Conservation (phyloP, 37 sponge, comb jelly and placozoan genomes). For the Bolinopsis microptera region DNA sequence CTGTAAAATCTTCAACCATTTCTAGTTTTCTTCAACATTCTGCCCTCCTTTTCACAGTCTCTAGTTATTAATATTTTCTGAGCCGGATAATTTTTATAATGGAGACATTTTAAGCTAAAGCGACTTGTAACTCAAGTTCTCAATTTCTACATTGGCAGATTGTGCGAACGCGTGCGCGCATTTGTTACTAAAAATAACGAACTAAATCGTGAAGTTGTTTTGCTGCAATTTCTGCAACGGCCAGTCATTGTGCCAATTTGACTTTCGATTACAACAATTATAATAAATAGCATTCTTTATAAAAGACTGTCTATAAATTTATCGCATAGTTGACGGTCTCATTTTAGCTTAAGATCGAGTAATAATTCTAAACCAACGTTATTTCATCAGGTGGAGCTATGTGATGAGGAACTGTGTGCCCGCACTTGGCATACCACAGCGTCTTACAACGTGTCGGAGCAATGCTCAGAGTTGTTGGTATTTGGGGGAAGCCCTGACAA, state of each 20-base stretch:
- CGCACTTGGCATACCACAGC: slow-evolving; percentile 45
- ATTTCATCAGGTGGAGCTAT: slow-evolving; percentile 35
- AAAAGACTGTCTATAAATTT: too few relatives aligned
- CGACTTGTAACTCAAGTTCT: background rate
- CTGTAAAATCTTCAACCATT: background rate
- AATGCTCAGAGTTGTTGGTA: slow-evolving; percentile 38
- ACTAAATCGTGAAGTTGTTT: too few relatives aligned
- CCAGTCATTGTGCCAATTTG: too few relatives aligned
- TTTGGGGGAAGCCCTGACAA: slow-evolving; percentile 64
- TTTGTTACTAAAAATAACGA: background rate
- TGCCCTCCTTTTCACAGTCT: background rate
- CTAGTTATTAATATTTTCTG: too few relatives aligned
- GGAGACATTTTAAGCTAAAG: background rate
- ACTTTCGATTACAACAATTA: too few relatives aligned
- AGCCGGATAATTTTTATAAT: too few relatives aligned
- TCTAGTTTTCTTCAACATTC: background rate
- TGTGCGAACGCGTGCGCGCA: background rate
- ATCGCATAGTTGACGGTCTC: too few relatives aligned
- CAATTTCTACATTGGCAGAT: too few relatives aligned
- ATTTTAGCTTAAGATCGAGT: too few relatives aligned
- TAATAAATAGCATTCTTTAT: too few relatives aligned
- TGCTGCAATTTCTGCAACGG: too few relatives aligned
- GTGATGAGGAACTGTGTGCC: background rate
- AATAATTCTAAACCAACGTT: too few relatives aligned
- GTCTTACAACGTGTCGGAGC: background rate